Conservation (phyloP, 2,113 vertebrate species). For the Melozone crissalis region DNA sequence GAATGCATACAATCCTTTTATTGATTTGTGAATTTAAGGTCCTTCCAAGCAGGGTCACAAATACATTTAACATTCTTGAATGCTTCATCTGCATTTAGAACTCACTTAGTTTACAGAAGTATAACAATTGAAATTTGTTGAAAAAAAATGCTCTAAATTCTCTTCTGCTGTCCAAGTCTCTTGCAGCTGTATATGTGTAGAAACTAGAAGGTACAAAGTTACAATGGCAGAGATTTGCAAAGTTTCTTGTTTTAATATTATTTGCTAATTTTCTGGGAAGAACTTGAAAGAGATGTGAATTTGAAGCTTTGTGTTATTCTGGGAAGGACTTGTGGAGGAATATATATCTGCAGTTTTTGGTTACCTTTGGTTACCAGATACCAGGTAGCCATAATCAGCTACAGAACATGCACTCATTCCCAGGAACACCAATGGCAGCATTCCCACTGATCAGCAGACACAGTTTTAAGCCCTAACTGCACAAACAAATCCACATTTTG, state of each 20-base stretch:
- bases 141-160: neutral
- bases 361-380: neutral
- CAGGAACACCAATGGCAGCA: neutral
- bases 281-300: neutral
- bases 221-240: neutral
- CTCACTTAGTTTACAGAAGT: neutral
- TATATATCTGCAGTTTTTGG: neutral
- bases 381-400: neutral
- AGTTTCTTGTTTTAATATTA: slow-evolving; percentile 10
- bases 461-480: neutral
- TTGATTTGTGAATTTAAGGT: neutral
- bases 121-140: neutral
- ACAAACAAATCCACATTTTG: neutral
- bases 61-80: neutral
- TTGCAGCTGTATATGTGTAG: neutral
- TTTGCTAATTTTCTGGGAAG: neutral
- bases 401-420: neutral
- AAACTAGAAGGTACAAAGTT: neutral
- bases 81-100: neutral
- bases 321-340: neutral
- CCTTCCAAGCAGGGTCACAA: neutral
- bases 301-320: slow-evolving; percentile 11
- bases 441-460: neutral
- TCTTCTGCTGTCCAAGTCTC: neutral
- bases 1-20: neutral